Evolutionary conservation across 92 coral and sea anemone species (phyloP).

Genomic region (Virgularia gustaviana): DNA sequence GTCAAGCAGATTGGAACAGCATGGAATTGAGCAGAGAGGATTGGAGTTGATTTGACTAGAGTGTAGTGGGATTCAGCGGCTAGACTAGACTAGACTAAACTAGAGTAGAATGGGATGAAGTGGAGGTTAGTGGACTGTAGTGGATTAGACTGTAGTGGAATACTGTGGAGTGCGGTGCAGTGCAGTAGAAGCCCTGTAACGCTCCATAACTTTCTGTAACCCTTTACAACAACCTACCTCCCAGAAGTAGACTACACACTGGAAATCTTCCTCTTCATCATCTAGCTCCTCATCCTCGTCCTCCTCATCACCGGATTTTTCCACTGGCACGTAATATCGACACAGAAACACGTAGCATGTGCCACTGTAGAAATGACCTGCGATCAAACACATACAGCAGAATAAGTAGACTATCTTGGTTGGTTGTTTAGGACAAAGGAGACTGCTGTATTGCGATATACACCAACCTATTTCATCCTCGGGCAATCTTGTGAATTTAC

Average conservation of each 20-base stretch:
- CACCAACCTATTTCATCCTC: slow-evolving; percentile 88
- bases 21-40: no score
- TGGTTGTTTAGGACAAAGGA: not conserved
- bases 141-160: no score
- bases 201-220: not conserved
- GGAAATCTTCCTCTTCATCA: slow-evolving; percentile 94
- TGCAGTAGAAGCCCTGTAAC: no score
- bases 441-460: not conserved
- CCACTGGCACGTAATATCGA: slow-evolving; percentile 98
- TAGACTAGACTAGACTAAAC: no score
- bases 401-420: not conserved
- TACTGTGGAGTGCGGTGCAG: no score
- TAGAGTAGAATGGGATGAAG: no score
- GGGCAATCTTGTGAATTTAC: slow-evolving; percentile 87
- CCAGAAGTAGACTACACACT: slow-evolving; percentile 98
- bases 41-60: no score
- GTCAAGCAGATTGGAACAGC: no score
- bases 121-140: no score
- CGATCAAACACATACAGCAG: not conserved
- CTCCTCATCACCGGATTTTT: slow-evolving; percentile 75
- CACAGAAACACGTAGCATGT: slow-evolving; percentile 97
- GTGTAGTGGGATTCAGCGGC: no score
- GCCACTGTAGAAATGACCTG: slow-evolving; percentile 89
- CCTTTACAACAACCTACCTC: slow-evolving; percentile 77
- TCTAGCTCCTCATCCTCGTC: slow-evolving; percentile 71